A percentile compares a stretch with the other conserved stretches of the same genome.
phyloP scores from a whole-genome alignment of 2,113 vertebrate genomes.

The Columba livia region DNA sequence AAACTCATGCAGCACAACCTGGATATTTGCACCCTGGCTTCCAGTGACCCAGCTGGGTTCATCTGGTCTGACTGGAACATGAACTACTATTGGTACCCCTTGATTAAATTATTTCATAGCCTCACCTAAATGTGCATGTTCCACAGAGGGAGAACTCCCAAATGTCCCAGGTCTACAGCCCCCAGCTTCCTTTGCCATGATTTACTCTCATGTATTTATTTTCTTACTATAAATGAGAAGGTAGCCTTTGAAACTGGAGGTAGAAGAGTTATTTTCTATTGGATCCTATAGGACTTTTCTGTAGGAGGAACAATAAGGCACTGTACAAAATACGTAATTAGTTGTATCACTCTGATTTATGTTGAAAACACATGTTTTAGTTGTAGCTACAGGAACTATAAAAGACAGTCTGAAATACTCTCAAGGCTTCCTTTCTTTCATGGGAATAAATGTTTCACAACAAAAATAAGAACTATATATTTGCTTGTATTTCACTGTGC shows the following conservation, averaged over 20 bases:
- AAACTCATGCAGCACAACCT: neutral
- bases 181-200: neutral
- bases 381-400: constrained; percentile 3
- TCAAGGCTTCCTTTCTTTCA: neutral
- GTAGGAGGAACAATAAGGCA: neutral
- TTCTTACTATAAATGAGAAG: neutral
- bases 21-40: neutral
- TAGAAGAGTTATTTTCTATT: neutral
- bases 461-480: neutral
- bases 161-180: neutral
- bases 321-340: neutral
- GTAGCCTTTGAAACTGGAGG: neutral
- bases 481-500: neutral
- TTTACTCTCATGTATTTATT: neutral
- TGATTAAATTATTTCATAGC: neutral
- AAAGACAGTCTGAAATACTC: neutral
- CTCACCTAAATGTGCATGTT: neutral
- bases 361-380: neutral
- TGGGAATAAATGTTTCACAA: neutral
- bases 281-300: neutral
- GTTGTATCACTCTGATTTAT: constrained; percentile 6
- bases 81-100: neutral
- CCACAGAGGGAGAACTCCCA: neutral
- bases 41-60: neutral
- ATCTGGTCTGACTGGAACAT: neutral